These are phyloP conservation scores for Leptopterna dolabrata DNA, from an alignment of 2,888 invertebrate species.

Conservation along the genomic window DNA sequence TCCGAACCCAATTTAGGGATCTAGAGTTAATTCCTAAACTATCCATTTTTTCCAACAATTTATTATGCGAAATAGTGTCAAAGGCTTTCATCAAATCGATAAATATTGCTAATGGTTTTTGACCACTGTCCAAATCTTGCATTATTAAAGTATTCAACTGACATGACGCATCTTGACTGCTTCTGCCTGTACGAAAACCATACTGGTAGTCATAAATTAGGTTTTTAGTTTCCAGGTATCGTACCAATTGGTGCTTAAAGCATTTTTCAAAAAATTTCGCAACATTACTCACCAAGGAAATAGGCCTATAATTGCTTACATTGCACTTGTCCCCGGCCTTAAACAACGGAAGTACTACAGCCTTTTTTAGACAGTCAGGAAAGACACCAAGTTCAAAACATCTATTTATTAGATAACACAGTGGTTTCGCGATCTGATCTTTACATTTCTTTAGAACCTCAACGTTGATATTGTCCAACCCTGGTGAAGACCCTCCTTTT, in stretches of 20 bases:
- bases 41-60: not conserved
- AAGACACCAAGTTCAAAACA: not conserved
- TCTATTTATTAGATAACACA: not conserved
- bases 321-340: not conserved
- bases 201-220: constrained; percentile 1
- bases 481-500: not conserved
- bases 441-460: not conserved
- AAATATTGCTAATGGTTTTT: not conserved
- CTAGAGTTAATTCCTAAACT: not conserved
- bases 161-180: constrained; percentile 16
- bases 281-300: not conserved
- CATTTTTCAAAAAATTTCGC: constrained; percentile 21
- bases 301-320: constrained; percentile 26
- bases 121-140: not conserved
- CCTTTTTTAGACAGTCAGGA: not conserved
- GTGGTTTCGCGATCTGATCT: not conserved
- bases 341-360: not conserved
- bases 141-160: not conserved
- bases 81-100: not conserved
- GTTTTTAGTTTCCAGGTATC: not conserved
- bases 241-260: constrained; percentile 5
- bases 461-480: not conserved
- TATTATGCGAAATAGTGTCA: constrained; percentile 21
- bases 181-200: constrained; percentile 18
- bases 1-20: not conserved